phyloP scores from a whole-genome alignment of 2,113 vertebrate genomes.

The Ia io region DNA sequence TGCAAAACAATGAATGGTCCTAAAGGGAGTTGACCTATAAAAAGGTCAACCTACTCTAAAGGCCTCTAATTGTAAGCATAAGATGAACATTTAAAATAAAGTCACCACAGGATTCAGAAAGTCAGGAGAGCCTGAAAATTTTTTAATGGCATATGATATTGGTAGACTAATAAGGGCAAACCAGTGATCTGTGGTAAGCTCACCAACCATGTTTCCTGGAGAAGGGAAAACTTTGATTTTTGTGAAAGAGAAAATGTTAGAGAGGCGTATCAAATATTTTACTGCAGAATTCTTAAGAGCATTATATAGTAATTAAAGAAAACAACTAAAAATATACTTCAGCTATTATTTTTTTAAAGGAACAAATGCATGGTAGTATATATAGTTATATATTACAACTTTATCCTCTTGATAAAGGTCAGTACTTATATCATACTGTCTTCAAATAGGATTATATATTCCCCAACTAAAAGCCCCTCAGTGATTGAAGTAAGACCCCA shows the following conservation, averaged over 20 bases:
- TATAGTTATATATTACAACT: neutral
- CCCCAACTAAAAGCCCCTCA: neutral
- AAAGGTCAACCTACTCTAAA: slow-evolving; percentile 64
- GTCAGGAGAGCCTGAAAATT: neutral
- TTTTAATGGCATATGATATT: neutral
- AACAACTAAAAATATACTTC: neutral
- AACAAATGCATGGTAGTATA: neutral
- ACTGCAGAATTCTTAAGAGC: neutral
- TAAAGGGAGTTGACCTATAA: slow-evolving; percentile 11
- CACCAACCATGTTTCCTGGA: neutral
- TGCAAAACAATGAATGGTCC: slow-evolving; percentile 15
- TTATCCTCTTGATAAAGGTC: neutral
- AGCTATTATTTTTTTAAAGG: neutral
- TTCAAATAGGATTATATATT: neutral
- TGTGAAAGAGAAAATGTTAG: neutral
- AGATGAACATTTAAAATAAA: slow-evolving; percentile 25
- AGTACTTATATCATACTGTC: neutral
- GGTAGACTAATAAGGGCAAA: slow-evolving; percentile 54
- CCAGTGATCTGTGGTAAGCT: slow-evolving; percentile 36
- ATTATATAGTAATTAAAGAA: neutral
- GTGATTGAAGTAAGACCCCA: neutral
- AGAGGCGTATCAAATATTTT: neutral
- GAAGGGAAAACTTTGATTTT: slow-evolving; percentile 39
- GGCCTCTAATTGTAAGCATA: slow-evolving; percentile 23
- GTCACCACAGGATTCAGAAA: slow-evolving; percentile 34